Conservation (phyloP, 1,140 invertebrate genomes). For the Drosophila saltans region DNA sequence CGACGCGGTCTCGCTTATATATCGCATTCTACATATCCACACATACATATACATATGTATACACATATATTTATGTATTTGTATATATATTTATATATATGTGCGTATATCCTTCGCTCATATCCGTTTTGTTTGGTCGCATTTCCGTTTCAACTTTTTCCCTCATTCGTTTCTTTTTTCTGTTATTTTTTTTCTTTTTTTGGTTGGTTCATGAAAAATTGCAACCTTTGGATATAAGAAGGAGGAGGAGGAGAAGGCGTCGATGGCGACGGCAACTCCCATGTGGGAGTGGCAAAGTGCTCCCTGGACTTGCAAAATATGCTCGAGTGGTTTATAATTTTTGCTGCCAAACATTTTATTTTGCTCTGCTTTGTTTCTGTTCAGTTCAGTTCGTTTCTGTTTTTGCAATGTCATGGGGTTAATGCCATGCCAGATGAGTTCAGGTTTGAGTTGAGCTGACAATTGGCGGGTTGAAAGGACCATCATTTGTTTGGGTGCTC, state of each 20-base stretch:
- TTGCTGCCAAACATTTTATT: constrained; percentile 68
- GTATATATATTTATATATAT: constrained; percentile 17
- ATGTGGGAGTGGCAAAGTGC: constrained; percentile 2
- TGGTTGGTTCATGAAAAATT: constrained; percentile 57
- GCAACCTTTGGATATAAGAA: constrained; percentile 24
- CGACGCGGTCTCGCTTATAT: constrained; percentile 59
- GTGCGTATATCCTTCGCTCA: constrained; percentile 51
- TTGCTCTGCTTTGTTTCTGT: constrained; percentile 15
- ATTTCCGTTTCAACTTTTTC: constrained; percentile 71
- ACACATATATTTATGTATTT: background rate
- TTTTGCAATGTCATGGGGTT: constrained; percentile 51
- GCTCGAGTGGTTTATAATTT: constrained; percentile 76
- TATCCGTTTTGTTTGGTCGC: constrained; percentile 70
- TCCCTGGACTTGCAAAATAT: constrained; percentile 65
- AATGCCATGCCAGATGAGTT: constrained; percentile 52
- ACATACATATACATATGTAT: constrained; percentile 8
- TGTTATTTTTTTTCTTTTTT: constrained; percentile 27
- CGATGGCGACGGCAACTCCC: background rate
- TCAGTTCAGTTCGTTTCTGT: constrained; percentile 20
- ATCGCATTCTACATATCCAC: constrained; percentile 51
- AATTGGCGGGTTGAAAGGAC: constrained; percentile 62
- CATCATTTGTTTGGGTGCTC: constrained; percentile 64
- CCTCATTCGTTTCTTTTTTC: background rate
- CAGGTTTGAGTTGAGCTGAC: constrained; percentile 54
- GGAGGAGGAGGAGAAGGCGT: background rate